A percentile compares a stretch with the other conserved stretches of the same genome.
These are phyloP conservation scores for Drosophila pruinosa DNA, from an alignment of 1,140 invertebrate genomes.

Conservation along the genomic window DNA sequence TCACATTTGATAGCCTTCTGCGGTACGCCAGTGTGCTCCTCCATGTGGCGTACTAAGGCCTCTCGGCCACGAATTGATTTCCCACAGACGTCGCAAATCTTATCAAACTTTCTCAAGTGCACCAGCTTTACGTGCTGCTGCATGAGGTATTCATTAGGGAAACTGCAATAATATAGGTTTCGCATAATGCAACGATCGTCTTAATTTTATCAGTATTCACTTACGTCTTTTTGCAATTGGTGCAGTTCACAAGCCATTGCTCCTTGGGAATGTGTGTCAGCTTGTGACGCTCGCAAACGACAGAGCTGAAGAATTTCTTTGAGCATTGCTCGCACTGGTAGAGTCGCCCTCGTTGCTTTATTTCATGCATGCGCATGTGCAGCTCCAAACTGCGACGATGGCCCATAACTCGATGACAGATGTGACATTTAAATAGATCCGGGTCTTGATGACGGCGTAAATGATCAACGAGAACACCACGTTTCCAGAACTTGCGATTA, in stretches of 20 bases:
- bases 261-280: conserved; percentile 68
- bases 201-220: no score
- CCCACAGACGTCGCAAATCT: conserved; percentile 78
- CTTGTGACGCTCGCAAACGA: conserved; percentile 65
- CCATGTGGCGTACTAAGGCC: conserved; percentile 64
- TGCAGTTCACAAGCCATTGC: conserved; percentile 55
- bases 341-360: conserved; percentile 51
- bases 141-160: conserved; percentile 63
- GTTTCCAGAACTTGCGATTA: conserved; percentile 57
- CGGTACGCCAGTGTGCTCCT: conserved; percentile 53
- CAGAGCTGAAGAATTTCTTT: conserved; percentile 60
- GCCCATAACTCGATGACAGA: conserved; percentile 63
- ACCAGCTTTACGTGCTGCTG: conserved; percentile 67
- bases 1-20: conserved; percentile 59
- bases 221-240: conserved; percentile 60
- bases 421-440: conserved; percentile 61
- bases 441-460: conserved; percentile 62
- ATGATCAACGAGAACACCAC: conserved; percentile 62
- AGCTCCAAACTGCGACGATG: conserved; percentile 63
- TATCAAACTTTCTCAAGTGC: conserved; percentile 67
- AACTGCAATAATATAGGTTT: no score
- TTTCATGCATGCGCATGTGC: conserved; percentile 71
- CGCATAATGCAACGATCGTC: no score
- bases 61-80: conserved; percentile 62
- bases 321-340: conserved; percentile 64